These are phyloP conservation scores for Hassar affinis DNA, from an alignment of 2,113 vertebrate species.

Conservation along the genomic window DNA sequence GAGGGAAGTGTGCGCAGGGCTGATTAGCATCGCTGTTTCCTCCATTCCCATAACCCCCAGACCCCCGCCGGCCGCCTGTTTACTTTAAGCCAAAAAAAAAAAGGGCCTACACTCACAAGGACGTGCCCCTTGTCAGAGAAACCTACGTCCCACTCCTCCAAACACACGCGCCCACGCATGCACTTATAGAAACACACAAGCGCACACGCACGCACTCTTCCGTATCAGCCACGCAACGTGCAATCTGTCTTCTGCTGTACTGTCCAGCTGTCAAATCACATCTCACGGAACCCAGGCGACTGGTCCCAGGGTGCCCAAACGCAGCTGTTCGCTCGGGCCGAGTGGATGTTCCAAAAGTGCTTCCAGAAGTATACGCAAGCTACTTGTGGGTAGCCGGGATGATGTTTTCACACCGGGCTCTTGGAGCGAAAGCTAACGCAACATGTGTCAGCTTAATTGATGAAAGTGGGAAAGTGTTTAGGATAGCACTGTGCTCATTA, in stretches of 20 bases:
- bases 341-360: constrained; percentile 70
- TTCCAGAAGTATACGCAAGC: constrained; percentile 48
- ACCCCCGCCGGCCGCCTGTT: constrained; percentile 96
- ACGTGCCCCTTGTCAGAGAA: constrained; percentile 72
- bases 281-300: constrained; percentile 74
- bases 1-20: constrained; percentile 94
- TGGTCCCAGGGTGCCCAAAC: constrained; percentile 71
- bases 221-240: constrained; percentile 50
- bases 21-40: constrained; percentile 99
- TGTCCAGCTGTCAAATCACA: constrained; percentile 72
- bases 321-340: constrained; percentile 70
- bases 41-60: constrained; percentile 99
- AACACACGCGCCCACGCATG: constrained; percentile 42
- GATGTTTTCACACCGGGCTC: constrained; percentile 33
- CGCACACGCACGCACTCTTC: constrained; percentile 27
- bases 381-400: constrained; percentile 9
- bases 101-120: constrained; percentile 84
- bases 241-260: constrained; percentile 52
- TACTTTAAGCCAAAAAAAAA: constrained; percentile 99
- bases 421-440: constrained; percentile 62
- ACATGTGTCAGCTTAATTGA: constrained; percentile 70
- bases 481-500: constrained; percentile 1
- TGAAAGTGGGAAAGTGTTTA: constrained; percentile 52
- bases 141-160: constrained; percentile 50
- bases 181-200: constrained; percentile 20